These are phyloP conservation scores for Drosophila anomalata DNA, from an alignment of 2,888 invertebrate genomes.

Conservation along the genomic window DNA sequence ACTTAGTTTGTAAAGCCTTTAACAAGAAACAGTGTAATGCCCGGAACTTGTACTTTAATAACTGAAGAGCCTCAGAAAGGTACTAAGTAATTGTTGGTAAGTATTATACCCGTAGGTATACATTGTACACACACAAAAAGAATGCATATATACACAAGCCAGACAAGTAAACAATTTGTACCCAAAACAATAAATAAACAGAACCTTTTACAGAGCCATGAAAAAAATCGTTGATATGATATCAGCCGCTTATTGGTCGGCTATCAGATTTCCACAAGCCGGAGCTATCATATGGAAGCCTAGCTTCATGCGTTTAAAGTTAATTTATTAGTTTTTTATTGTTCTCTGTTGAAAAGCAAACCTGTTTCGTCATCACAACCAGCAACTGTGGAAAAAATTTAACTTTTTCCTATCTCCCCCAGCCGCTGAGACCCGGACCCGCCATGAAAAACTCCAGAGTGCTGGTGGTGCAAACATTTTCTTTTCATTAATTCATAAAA, in stretches of 20 bases:
- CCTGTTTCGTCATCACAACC: constrained; percentile 12
- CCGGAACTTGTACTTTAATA: not conserved
- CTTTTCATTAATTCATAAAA: constrained; percentile 79
- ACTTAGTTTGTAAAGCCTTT: not conserved
- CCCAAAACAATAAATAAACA: not conserved
- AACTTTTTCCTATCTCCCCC: constrained; percentile 5
- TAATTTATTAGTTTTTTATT: constrained; percentile 5
- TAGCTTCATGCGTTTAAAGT: constrained; percentile 9
- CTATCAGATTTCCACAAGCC: constrained; percentile 18
- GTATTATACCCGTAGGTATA: not conserved
- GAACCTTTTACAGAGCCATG: constrained; percentile 4
- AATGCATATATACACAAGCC: not conserved
- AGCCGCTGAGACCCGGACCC: not conserved
- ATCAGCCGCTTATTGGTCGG: constrained; percentile 20
- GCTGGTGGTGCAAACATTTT: constrained; percentile 70
- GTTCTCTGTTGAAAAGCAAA: not conserved
- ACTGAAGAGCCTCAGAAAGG: not conserved
- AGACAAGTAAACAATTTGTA: not conserved
- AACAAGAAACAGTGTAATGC: not conserved
- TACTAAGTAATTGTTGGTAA: not conserved
- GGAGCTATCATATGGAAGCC: constrained; percentile 9
- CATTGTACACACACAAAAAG: too few relatives aligned
- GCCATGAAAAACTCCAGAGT: constrained; percentile 14
- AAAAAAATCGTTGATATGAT: constrained; percentile 4
- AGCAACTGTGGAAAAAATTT: constrained; percentile 3